Conservation (phyloP, 2,888 invertebrate genomes). For the Pterostichus madidus region DNA sequence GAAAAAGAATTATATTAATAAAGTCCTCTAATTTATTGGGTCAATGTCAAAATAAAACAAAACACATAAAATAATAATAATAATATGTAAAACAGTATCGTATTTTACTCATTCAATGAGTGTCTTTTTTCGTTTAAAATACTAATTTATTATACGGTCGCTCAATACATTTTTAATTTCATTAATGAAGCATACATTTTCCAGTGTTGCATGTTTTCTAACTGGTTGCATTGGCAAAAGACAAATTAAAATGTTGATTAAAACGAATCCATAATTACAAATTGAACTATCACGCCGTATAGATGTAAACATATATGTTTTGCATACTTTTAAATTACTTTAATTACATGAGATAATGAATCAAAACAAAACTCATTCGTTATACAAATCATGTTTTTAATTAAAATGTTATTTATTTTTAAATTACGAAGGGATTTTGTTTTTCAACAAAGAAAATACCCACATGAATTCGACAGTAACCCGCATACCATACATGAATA, state of each 20-base stretch:
- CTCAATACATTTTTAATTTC: slow-evolving; percentile 55
- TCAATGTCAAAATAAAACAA: slow-evolving; percentile 28
- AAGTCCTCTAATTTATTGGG: too few relatives aligned
- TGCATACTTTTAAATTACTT: slow-evolving; percentile 19
- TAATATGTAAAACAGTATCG: background rate
- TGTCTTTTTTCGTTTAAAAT: slow-evolving; percentile 22
- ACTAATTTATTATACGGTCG: slow-evolving; percentile 39
- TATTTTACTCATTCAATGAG: slow-evolving; percentile 17
- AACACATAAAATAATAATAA: slow-evolving; percentile 1
- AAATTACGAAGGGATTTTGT: background rate
- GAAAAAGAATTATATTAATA: too few relatives aligned
- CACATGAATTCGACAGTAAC: background rate
- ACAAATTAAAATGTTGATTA: slow-evolving; percentile 53
- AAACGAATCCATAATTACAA: slow-evolving; percentile 8
- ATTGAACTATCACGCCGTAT: background rate
- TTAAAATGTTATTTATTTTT: slow-evolving; percentile 14
- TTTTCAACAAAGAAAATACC: background rate
- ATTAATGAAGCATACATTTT: slow-evolving; percentile 45
- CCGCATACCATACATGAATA: background rate
- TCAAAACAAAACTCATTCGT: background rate
- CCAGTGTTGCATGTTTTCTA: slow-evolving; percentile 34
- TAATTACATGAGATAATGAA: slow-evolving; percentile 15
- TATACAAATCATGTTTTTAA: slow-evolving; percentile 26
- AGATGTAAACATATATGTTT: slow-evolving; percentile 5
- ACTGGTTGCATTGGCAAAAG: slow-evolving; percentile 12